Percentiles rank a stretch among this genome's conserved stretches.
phyloP scores from a whole-genome alignment of 2,888 invertebrate genomes.

The Leptopilina syphax region DNA sequence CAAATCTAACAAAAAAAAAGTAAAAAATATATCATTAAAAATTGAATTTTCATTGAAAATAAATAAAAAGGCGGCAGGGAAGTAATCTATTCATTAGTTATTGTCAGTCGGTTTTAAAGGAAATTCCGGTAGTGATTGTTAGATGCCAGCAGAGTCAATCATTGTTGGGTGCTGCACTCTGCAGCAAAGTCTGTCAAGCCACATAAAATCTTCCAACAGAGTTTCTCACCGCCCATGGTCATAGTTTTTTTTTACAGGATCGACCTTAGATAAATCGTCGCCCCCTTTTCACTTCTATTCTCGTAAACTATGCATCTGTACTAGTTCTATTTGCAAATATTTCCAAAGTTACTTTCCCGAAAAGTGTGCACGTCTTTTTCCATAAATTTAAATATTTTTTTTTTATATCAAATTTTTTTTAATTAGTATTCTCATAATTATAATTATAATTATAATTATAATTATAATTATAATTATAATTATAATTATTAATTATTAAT shows the following conservation, averaged over 20 bases:
- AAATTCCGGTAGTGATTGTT: slow-evolving; percentile 58
- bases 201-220: slow-evolving; percentile 30
- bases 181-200: slow-evolving; percentile 54
- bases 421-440: too few relatives aligned
- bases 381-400: too few relatives aligned
- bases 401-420: background rate
- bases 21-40: too few relatives aligned
- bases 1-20: too few relatives aligned
- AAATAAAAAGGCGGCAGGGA: background rate
- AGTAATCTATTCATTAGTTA: background rate
- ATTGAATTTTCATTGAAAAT: background rate
- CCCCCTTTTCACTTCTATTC: slow-evolving; percentile 40
- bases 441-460: too few relatives aligned
- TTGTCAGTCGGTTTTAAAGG: slow-evolving; percentile 34
- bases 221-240: slow-evolving; percentile 38
- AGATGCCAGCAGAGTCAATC: slow-evolving; percentile 63
- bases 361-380: background rate
- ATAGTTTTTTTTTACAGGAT: slow-evolving; percentile 12
- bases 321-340: slow-evolving; percentile 7
- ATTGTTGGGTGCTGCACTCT: slow-evolving; percentile 63
- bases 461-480: too few relatives aligned
- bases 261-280: slow-evolving; percentile 38
- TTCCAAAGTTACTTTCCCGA: background rate
- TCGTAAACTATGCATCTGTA: slow-evolving; percentile 25
- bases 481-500: too few relatives aligned